These are phyloP conservation scores for Cylas formicarius DNA, from an alignment of 1,140 invertebrate genomes.

Conservation along the genomic window DNA sequence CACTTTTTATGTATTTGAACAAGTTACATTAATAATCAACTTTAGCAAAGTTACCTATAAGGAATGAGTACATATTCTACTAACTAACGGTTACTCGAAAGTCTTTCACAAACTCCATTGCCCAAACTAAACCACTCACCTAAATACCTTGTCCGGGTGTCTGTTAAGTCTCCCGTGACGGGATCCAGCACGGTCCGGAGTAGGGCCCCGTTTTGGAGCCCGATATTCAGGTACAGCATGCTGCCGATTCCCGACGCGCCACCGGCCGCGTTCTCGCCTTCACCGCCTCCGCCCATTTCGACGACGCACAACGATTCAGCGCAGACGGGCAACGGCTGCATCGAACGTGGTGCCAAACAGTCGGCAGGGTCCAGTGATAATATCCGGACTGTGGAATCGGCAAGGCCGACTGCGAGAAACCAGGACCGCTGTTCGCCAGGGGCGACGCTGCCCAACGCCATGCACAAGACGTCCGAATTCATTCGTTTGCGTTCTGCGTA, in stretches of 20 bases:
- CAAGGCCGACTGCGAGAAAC: constrained; percentile 94
- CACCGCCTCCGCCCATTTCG: constrained; percentile 67
- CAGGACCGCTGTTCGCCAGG: constrained; percentile 90
- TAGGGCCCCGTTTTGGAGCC: constrained; percentile 93
- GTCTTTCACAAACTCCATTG: neutral
- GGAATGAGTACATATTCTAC: no score
- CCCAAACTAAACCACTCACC: constrained; percentile 41
- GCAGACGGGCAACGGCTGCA: constrained; percentile 94
- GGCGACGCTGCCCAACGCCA: constrained; percentile 94
- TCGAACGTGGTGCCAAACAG: constrained; percentile 86
- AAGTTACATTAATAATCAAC: no score
- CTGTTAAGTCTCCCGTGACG: constrained; percentile 93
- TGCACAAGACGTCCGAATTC: constrained; percentile 94
- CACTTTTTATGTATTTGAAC: no score
- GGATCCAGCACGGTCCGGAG: constrained; percentile 93
- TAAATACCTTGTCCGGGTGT: constrained; percentile 79
- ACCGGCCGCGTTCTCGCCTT: constrained; percentile 47
- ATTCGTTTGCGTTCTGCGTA: constrained; percentile 96
- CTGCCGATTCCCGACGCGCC: constrained; percentile 49
- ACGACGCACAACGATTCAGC: constrained; percentile 96
- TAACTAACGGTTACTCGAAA: no score
- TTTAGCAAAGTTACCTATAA: no score
- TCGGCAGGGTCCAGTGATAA: constrained; percentile 94
- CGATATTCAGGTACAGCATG: constrained; percentile 94
- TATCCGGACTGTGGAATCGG: constrained; percentile 95